Conservation (phyloP, 1,140 invertebrate genomes). For the Megalopta genalis region DNA sequence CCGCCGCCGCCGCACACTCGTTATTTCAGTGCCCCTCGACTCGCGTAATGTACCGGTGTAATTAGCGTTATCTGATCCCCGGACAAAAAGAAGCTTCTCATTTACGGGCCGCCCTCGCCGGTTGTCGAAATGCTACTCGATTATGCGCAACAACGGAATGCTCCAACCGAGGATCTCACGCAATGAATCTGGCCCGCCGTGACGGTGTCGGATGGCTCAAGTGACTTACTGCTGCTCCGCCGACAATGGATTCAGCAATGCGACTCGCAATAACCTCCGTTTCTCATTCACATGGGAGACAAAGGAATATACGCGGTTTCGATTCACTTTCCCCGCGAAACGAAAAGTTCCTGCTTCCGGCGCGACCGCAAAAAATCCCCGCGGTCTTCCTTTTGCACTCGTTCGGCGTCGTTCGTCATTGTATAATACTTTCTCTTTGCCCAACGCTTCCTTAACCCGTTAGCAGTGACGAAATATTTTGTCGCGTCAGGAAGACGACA, state of each 20-base stretch:
- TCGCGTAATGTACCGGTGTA: conserved; percentile 55
- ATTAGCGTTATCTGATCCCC: conserved; percentile 61
- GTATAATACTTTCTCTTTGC: too few species aligned
- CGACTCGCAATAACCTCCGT: not conserved
- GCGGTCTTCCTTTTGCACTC: too few species aligned
- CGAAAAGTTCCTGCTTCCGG: too few species aligned
- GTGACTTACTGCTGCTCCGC: not conserved
- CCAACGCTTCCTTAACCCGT: too few species aligned
- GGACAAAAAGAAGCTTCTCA: conserved; percentile 55
- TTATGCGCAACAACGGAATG: conserved; percentile 24
- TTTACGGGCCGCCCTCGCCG: conserved; percentile 36
- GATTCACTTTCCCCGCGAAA: too few species aligned
- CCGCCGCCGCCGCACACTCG: conserved; percentile 41
- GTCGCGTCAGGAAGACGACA: too few species aligned
- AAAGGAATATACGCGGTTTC: too few species aligned
- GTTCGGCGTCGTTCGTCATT: too few species aligned
- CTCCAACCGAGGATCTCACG: not conserved
- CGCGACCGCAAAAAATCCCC: too few species aligned
- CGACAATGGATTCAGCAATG: not conserved
- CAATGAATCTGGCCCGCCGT: not conserved
- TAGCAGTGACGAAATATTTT: too few species aligned
- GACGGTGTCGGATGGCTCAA: not conserved
- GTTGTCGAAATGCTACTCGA: conserved; percentile 30
- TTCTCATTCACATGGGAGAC: too few species aligned
- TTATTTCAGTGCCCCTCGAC: conserved; percentile 53